Evolutionary conservation across 2,888 invertebrate genomes (phyloP).

Genomic region (Gortyna flavago): DNA sequence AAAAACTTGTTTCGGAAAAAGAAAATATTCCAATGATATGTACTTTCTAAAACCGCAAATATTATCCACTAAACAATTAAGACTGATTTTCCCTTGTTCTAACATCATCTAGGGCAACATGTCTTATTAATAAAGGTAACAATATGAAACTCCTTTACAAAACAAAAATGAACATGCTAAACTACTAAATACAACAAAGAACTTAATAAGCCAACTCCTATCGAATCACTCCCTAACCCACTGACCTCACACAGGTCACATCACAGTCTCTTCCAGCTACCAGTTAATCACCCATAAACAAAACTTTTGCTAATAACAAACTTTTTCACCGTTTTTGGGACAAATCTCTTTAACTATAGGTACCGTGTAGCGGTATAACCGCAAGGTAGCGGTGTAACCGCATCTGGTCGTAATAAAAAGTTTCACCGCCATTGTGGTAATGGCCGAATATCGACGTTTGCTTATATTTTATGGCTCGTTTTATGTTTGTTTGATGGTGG

Average conservation of each 20-base stretch:
- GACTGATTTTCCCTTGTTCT: background rate
- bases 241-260: slow-evolving; percentile 19
- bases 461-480: slow-evolving; percentile 57
- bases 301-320: slow-evolving; percentile 74
- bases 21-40: background rate
- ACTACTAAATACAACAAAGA: background rate
- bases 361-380: too few relatives aligned
- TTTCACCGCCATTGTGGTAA: slow-evolving; percentile 62
- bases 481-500: slow-evolving; percentile 49
- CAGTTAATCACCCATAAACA: slow-evolving; percentile 54
- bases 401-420: slow-evolving; percentile 73
- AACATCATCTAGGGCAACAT: background rate
- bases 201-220: slow-evolving; percentile 14
- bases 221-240: slow-evolving; percentile 3
- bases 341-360: slow-evolving; percentile 68
- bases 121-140: too few relatives aligned
- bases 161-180: background rate
- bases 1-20: background rate
- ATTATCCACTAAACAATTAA: background rate
- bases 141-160: background rate
- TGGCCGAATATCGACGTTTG: slow-evolving; percentile 61
- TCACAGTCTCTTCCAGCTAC: slow-evolving; percentile 10
- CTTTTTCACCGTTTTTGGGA: slow-evolving; percentile 72
- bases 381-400: too few relatives aligned
- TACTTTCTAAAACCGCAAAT: background rate